Evolutionary conservation across 2,797 vertebrate genomes (phyloP), one percentile per base, ranked within the genome.

Genomic region (Pogonophryne albipinna): DNA sequence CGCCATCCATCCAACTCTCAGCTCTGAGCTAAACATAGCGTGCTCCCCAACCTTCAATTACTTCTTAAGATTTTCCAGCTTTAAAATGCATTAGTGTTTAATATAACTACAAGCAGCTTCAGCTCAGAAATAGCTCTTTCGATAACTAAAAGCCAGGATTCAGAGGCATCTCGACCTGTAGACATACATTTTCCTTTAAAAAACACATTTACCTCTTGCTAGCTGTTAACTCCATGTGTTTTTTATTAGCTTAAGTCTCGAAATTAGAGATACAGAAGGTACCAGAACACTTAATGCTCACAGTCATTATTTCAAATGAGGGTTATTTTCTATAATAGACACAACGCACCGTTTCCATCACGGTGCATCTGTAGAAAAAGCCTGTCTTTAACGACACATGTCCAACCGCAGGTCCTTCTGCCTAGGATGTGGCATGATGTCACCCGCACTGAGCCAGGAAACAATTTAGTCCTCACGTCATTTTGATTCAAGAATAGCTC

Each of bases 391-490:
- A 78, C 89, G 86, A 79, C 81, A 84, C 60, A 67, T 76, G 80
- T 83, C 70, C 72, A 84, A 90, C 85, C 81, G 73, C 87, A 87
- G 69, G 78, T 72, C 80, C 69, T 71, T 75, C 15, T 55, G 76
- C 50, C 78, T 51, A 78, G 87, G 86, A 91, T 86, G 85, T 83
- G 84, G 76, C 53, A 88, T 92, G 92, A 92, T 88, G 90, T 95
- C 93, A 93, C 75, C n/a, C 47, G 70, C 76, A 50, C 66, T 69
- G 69, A 76, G 78, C 71, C 78, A 71, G 91, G 86, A 88, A 86
- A 85, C 86, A 58, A 80, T 76, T n/a, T 80, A 44, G 23, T 15
- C 51, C 49, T 74, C 59, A 70, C 63, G 64, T 71, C 71, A 64
- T 69, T 79, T 74, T 66, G 23, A 58, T 34, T 74, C 49, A 60